Evolutionary conservation across 2,888 invertebrate genomes (phyloP).

Genomic region (Xylophagus ater): DNA sequence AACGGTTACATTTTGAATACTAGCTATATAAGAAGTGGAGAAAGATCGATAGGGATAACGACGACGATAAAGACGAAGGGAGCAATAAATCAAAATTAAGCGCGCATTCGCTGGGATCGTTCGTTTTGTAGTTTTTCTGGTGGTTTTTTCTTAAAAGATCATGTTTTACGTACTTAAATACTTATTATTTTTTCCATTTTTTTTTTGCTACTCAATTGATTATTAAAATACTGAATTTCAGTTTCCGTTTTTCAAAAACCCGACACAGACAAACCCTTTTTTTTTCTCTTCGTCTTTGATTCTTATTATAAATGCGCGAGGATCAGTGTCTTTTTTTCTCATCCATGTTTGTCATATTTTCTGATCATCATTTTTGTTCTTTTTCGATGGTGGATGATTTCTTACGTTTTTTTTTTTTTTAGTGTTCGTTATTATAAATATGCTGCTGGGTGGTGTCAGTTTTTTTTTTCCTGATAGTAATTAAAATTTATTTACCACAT

Average conservation of each 20-base stretch:
- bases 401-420: conserved; percentile 6
- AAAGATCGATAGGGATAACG: background rate
- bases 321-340: conserved; percentile 2
- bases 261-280: conserved; percentile 5
- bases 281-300: background rate
- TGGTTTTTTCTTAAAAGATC: conserved; percentile 1
- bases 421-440: background rate
- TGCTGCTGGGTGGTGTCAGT: conserved; percentile 14
- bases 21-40: too few species aligned
- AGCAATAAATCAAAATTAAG: conserved; percentile 18
- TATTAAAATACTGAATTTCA: conserved; percentile 12
- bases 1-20: too few species aligned
- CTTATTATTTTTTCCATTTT: too few species aligned
- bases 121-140: conserved; percentile 3
- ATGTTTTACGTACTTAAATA: too few species aligned
- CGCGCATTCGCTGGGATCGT: conserved; percentile 15
- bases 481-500: conserved; percentile 18
- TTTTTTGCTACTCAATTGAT: conserved; percentile 15
- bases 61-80: conserved; percentile 14
- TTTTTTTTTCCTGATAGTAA: conserved; percentile 16
- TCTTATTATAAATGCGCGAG: conserved; percentile 5
- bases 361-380: background rate
- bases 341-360: background rate
- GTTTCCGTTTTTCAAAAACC: conserved; percentile 11
- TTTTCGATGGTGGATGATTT: conserved; percentile 1